A percentile compares a stretch with the other conserved stretches of the same genome.
These are phyloP conservation scores for Aphidius colemani DNA, from an alignment of 2,888 invertebrate genomes.

Conservation along the genomic window DNA sequence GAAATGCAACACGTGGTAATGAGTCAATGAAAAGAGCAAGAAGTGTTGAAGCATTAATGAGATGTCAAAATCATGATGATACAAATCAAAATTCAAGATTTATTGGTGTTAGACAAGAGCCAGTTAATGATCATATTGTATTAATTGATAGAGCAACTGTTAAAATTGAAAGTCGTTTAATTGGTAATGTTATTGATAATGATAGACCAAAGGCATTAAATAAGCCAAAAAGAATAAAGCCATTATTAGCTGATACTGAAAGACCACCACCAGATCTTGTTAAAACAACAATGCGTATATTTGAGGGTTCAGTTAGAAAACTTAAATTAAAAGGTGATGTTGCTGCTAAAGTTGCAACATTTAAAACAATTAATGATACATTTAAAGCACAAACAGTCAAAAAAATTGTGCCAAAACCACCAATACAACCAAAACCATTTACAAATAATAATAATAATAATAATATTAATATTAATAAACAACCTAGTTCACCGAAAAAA, in stretches of 20 bases:
- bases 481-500: conserved; percentile 55
- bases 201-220: conserved; percentile 60
- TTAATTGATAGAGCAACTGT: conserved; percentile 55
- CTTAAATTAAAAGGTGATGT: conserved; percentile 63
- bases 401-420: conserved; percentile 61
- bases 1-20: conserved; percentile 64
- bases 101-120: conserved; percentile 47
- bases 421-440: conserved; percentile 62
- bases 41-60: conserved; percentile 82
- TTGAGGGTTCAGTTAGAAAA: conserved; percentile 67
- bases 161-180: conserved; percentile 53
- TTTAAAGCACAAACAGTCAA: conserved; percentile 59
- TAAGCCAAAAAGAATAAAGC: conserved; percentile 68
- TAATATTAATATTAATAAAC: conserved; percentile 3
- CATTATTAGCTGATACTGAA: conserved; percentile 73
- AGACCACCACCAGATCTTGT: conserved; percentile 89
- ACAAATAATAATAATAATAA: conserved; percentile 46
- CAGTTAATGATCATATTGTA: conserved; percentile 62
- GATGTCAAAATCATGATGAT: conserved; percentile 63
- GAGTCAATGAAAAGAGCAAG: conserved; percentile 81
- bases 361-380: conserved; percentile 68
- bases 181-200: conserved; percentile 54
- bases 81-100: conserved; percentile 30
- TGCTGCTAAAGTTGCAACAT: conserved; percentile 69
- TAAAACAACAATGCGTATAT: conserved; percentile 81